Conservation (phyloP, 1,140 invertebrate species). For the Halesus radiatus region DNA sequence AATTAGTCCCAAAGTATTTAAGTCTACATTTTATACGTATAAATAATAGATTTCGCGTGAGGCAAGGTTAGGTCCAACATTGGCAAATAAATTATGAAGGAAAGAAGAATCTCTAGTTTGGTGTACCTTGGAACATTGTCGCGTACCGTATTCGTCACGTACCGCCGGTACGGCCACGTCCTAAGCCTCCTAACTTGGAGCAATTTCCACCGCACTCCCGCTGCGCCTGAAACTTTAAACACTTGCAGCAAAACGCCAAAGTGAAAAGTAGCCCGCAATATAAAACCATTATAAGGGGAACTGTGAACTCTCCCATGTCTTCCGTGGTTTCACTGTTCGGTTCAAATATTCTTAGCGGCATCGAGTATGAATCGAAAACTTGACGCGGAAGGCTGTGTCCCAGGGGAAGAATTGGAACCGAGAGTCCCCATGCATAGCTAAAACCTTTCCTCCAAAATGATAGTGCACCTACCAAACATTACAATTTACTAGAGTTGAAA, state of each 20-base stretch:
- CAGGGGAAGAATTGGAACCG: too few relatives aligned
- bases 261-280: constrained; percentile 31
- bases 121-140: neutral
- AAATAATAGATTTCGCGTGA: too few relatives aligned
- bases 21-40: too few relatives aligned
- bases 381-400: neutral
- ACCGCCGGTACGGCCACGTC: neutral
- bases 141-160: neutral
- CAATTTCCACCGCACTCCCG: neutral
- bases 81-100: neutral
- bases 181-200: neutral
- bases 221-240: constrained; percentile 30
- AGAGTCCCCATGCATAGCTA: too few relatives aligned
- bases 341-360: constrained; percentile 22
- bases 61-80: neutral
- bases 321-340: neutral
- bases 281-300: constrained; percentile 2
- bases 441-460: too few relatives aligned
- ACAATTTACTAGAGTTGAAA: too few relatives aligned
- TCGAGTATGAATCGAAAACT: neutral
- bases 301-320: neutral
- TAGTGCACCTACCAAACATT: too few relatives aligned
- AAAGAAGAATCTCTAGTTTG: neutral
- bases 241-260: constrained; percentile 37
- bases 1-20: too few relatives aligned